Base-by-base conservation (phyloP, 2,797 vertebrate genomes). In the Novumbra hubbsi region DNA sequence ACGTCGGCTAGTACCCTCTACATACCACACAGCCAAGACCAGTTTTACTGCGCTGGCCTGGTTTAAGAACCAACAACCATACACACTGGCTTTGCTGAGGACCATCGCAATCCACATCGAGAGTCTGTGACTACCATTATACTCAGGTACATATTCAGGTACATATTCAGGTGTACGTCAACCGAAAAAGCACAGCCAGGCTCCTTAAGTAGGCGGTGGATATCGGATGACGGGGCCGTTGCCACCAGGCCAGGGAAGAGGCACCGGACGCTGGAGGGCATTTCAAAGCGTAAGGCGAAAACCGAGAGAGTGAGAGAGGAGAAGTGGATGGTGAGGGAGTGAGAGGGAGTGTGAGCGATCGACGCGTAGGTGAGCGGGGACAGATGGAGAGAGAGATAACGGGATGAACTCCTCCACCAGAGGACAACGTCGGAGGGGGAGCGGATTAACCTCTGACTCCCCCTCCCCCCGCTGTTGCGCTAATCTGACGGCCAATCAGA, bases 391-490 rank as follows among this genome's bases (percentile, higher is more conserved):
- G 67, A 76, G 75, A 78, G 74, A 76, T 24, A 65, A 65, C 38
- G 67, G 65, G 76, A 79, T 55, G 74, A 81, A 84, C 83, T 48
- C n/a, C 16, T 16, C 71, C 32, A 30, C 28, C 19, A 62, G 28
- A 3, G 70, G 52, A 17, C 50, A 19, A 27, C 65, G 16, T 30
- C 66, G 38, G 30, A 32, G 3, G 9, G 65, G 76, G 78, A 88
- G 81, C 76, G 80, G 92, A 93, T 93, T 93, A 93, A 93, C 90
- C 89, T 81, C 82, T 85, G 84, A 88, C 82, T 85, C 62, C 32
- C 63, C 55, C 73, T 68, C 62, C 55, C 73, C 66, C 62, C 9
- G 62, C 80, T 79, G 34, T 74, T 80, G 12, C 73, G 71, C 86
- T 91, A 90, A 92, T 90, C 87, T 84, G 77, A 78, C 75, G 77